These are phyloP conservation scores for Astyanax mexicanus DNA, from an alignment of 2,797 vertebrate genomes.

Conservation along the genomic window DNA sequence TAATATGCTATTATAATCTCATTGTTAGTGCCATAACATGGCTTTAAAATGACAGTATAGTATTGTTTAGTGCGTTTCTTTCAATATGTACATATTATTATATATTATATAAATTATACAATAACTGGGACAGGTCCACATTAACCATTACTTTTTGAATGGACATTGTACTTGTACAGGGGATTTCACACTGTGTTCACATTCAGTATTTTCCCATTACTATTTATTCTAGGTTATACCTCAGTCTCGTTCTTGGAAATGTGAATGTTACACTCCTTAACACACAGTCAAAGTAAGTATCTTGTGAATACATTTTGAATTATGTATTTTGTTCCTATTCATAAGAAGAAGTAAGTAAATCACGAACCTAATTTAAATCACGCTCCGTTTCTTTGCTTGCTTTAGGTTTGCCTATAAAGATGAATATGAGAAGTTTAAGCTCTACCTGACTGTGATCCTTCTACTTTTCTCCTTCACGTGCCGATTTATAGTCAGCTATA, in stretches of 20 bases:
- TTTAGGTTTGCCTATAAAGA: conserved; percentile 96
- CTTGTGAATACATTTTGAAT: not conserved
- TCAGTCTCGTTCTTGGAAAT: conserved; percentile 82
- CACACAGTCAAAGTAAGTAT: conserved; percentile 78
- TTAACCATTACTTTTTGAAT: not conserved
- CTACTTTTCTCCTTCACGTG: conserved; percentile 93
- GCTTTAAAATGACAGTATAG: no score
- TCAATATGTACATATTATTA: no score
- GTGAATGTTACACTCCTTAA: conserved; percentile 82
- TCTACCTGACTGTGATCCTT: conserved; percentile 93
- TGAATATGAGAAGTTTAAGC: conserved; percentile 98
- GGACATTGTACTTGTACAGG: no score
- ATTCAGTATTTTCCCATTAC: not conserved
- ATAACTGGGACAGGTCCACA: no score
- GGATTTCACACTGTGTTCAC: not conserved
- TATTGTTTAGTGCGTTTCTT: no score
- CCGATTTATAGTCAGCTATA: conserved; percentile 91
- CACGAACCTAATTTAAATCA: not conserved
- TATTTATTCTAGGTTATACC: conserved; percentile 85
- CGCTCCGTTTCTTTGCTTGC: not conserved
- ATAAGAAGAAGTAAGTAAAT: not conserved
- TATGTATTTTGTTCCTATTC: not conserved
- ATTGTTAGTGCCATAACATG: no score
- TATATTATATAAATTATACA: no score
- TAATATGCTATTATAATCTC: no score